Conservation (phyloP, 1,140 invertebrate species). For the Lucilia cuprina region DNA sequence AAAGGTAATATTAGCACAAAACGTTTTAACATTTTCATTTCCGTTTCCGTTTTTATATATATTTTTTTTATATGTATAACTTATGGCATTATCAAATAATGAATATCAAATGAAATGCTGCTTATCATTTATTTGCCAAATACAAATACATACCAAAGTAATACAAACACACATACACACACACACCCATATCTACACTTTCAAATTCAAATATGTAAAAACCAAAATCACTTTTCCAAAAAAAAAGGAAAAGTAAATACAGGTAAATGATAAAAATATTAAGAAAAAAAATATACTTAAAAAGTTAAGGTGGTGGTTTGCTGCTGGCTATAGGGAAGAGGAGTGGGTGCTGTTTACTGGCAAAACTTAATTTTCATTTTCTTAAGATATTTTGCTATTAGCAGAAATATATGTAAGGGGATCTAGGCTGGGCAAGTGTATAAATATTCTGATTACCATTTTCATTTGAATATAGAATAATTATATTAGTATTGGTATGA, state of each 20-base stretch:
- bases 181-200: too few relatives aligned
- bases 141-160: constrained; percentile 43
- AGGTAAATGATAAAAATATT: neutral
- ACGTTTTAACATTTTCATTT: constrained; percentile 51
- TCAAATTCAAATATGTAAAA: too few relatives aligned
- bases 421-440: neutral
- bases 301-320: neutral
- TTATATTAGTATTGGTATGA: too few relatives aligned
- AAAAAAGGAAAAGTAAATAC: constrained; percentile 9
- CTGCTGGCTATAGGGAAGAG: neutral
- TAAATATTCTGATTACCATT: too few relatives aligned
- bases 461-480: too few relatives aligned
- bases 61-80: constrained; percentile 42
- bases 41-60: constrained; percentile 54
- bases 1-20: constrained; percentile 20
- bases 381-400: neutral
- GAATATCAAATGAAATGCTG: constrained; percentile 62
- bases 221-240: neutral
- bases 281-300: neutral
- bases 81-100: constrained; percentile 62
- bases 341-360: neutral
- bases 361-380: constrained; percentile 6
- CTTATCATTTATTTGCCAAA: constrained; percentile 62
- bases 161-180: too few relatives aligned
- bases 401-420: neutral